Base-by-base conservation (phyloP, 1,140 invertebrate species). In the Tetraneura akinire region DNA sequence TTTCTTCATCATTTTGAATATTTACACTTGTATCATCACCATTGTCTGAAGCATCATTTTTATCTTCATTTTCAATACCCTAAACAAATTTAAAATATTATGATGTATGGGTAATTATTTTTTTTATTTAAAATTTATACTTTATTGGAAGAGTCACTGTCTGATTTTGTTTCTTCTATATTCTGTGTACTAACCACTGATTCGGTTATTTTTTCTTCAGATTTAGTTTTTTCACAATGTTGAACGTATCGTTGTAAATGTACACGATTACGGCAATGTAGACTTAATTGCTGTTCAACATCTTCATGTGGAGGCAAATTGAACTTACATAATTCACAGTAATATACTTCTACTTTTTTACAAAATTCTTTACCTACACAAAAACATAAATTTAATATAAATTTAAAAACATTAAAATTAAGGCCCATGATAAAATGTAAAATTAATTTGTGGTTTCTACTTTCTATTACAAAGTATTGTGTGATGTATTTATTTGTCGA, bases 261-360 rank as follows among this genome's bases (percentile, higher is more conserved):
- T 8, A 60, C 80, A 16, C 82, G 80, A n/a, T 80, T 80, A 45
- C 83, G 80, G 49, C 83, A 84, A 81, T 84, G 83, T 18, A 70
- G 18, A 16, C 81, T 80, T 9, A 84, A 60, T 3, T 80, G 74
- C 21, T 82, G 80, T 82, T 92, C 89, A 80, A 87, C 86, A 80
- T 91, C 90, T 32, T 90, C 89, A 81, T 87, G 84, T 45, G 90
- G 89, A 53, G 89, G 88, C 76, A 93, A 85, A 85, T 92, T 93
- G 83, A 90, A 88, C 82, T 91, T 90, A 85, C 93, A 94, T 37
- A 94, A 84, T 82, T 92, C 91, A 83, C 92, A 94, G 85, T 86
- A 88, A 80, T 87, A 85, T 78, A 90, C 91, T 85, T 93, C 91
- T 26, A 93, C 87, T 83, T 91, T 90, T 83, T 92, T 92, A 29